Conservation (phyloP, 2,888 invertebrate genomes). For the Heteromurus nitidus region DNA sequence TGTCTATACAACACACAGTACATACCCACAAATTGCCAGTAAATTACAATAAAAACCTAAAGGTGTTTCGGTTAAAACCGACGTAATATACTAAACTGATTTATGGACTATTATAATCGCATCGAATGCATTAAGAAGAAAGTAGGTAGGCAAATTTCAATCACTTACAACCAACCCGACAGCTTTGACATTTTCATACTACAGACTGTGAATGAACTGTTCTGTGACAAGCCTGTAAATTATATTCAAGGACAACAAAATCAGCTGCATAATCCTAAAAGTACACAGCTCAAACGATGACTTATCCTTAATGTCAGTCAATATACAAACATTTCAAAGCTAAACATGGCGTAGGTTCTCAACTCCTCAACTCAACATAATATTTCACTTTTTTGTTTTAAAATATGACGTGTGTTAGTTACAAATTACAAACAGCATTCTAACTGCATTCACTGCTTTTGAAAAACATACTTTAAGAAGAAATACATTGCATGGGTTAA, state of each 20-base stretch:
- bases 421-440: too few relatives aligned
- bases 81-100: constrained; percentile 37
- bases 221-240: constrained; percentile 58
- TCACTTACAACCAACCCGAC: constrained; percentile 60
- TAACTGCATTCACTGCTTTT: too few relatives aligned
- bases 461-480: too few relatives aligned
- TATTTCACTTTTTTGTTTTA: too few relatives aligned
- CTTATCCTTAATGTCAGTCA: too few relatives aligned
- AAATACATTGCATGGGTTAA: too few relatives aligned
- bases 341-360: too few relatives aligned
- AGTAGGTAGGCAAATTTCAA: constrained; percentile 42
- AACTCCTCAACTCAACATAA: too few relatives aligned
- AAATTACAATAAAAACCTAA: constrained; percentile 33
- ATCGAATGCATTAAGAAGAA: constrained; percentile 52
- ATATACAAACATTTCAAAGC: too few relatives aligned
- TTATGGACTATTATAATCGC: constrained; percentile 36
- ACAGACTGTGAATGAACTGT: constrained; percentile 58
- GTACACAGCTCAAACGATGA: too few relatives aligned
- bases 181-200: constrained; percentile 55
- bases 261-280: constrained; percentile 35
- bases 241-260: constrained; percentile 58
- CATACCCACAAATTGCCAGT: constrained; percentile 55
- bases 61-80: constrained; percentile 40
- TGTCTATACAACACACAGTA: constrained; percentile 57
- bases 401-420: too few relatives aligned